phyloP scores from a whole-genome alignment of 2,888 invertebrate species.

The Beris morrisii region DNA sequence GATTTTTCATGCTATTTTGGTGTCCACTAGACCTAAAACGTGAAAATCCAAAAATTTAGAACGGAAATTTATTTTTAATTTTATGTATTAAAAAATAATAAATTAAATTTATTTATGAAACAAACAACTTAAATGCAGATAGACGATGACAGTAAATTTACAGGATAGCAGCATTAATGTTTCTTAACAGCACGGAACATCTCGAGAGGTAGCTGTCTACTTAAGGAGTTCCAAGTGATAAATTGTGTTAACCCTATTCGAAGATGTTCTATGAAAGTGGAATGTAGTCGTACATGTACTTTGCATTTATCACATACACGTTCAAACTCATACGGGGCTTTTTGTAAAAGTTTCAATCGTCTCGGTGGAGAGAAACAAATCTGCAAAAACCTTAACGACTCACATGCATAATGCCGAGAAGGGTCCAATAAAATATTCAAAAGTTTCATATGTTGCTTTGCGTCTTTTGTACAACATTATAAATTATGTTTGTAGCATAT shows the following conservation, averaged over 20 bases:
- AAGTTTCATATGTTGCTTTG: constrained; percentile 24
- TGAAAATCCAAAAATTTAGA: too few species aligned
- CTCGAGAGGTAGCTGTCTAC: not conserved
- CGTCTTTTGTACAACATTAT: not conserved
- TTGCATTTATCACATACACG: not conserved
- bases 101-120: too few species aligned
- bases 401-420: constrained; percentile 11
- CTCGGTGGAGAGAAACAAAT: constrained; percentile 1
- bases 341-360: not conserved
- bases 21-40: too few species aligned
- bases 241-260: constrained; percentile 10
- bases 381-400: constrained; percentile 25
- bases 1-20: too few species aligned
- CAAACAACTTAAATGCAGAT: too few species aligned
- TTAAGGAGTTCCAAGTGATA: constrained; percentile 17
- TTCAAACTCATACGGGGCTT: not conserved
- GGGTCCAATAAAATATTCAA: constrained; percentile 27
- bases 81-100: too few species aligned
- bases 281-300: constrained; percentile 1
- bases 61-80: too few species aligned
- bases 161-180: too few species aligned
- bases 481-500: too few species aligned
- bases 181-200: too few species aligned
- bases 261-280: too few species aligned
- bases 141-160: too few species aligned